Evolutionary conservation across 1,140 invertebrate species (phyloP), one percentile per base, ranked within the genome.

Genomic region (Drosophila grimshawi): DNA sequence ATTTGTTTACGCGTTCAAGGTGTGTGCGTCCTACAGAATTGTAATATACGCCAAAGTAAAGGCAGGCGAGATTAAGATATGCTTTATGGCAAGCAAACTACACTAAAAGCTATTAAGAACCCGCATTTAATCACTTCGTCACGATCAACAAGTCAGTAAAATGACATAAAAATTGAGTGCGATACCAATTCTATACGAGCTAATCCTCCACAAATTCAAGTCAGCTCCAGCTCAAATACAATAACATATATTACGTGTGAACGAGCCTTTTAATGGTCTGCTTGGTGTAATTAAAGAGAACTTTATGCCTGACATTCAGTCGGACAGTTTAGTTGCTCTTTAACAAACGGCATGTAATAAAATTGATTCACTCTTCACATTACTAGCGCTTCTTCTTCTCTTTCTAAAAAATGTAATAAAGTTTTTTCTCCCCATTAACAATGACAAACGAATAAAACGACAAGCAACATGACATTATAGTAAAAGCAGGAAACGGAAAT

Each of bases 401-500:
- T 8, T 39, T 8, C 7, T 19, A 37, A 39, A 39, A 27, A 37
- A 10, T 6, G 2, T 19, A 41, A 60, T 51, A 52, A 45, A 39
- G 39, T 55, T 4, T 27, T 49, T 51, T 46, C 33, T n/a, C 29
- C 37, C 7, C 2, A 4, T 11, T 11, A 8, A 7, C 10, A 45
- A 49, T 62, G 33, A 39, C 41, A 35, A 41, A 27, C 6, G 30
- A 46, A 35, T 11, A 32, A 32, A 37, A n/a, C 11, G 30, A 4
- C 48, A 60, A 33, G 41, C 48, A 62, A 74, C 71, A 48, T 33
- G 56, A 11, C 49, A 73, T 69, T 51, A 39, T 27, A 46, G 63
- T 43, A 41, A 60, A 46, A 71, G 71, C 51, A 66, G 76, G 77
- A 77, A 77, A 35, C 81, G 77, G 77, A 85, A 85, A 86, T 74